Conservation (phyloP, 1,140 invertebrate genomes). For the Xylocopa sonorina region DNA sequence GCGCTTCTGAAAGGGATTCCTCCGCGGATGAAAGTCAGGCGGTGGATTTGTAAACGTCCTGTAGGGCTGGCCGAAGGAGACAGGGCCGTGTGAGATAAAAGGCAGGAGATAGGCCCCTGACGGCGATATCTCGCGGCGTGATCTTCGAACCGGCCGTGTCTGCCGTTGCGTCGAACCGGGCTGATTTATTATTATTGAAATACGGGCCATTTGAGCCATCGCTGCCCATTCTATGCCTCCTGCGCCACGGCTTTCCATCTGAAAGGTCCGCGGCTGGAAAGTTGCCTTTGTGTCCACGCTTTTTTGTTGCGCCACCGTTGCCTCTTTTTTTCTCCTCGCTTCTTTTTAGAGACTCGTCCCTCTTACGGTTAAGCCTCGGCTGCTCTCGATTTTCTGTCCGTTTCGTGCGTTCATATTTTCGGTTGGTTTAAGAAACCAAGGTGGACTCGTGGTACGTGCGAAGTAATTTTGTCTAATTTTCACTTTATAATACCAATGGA, state of each 20-base stretch:
- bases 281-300: slow-evolving; percentile 35
- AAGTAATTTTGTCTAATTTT: too few relatives aligned
- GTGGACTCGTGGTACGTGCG: too few relatives aligned
- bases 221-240: slow-evolving; percentile 52
- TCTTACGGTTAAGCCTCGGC: too few relatives aligned
- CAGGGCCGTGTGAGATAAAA: slow-evolving; percentile 66
- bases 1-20: slow-evolving; percentile 14
- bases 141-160: slow-evolving; percentile 70
- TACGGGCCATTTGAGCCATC: slow-evolving; percentile 73
- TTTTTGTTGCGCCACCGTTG: not conserved
- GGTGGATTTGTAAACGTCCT: slow-evolving; percentile 44
- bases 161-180: slow-evolving; percentile 71
- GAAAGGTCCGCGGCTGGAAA: not conserved
- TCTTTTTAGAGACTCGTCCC: too few relatives aligned
- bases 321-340: too few relatives aligned
- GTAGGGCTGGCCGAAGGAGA: slow-evolving; percentile 44
- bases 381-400: too few relatives aligned
- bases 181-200: slow-evolving; percentile 79
- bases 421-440: too few relatives aligned
- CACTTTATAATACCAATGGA: too few relatives aligned
- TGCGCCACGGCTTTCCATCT: slow-evolving; percentile 38
- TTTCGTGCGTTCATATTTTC: too few relatives aligned
- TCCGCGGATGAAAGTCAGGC: slow-evolving; percentile 24
- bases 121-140: slow-evolving; percentile 72
- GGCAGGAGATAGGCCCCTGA: slow-evolving; percentile 72